Evolutionary conservation across 2,888 invertebrate species (phyloP).

Genomic region (Plemyria rubiginata): DNA sequence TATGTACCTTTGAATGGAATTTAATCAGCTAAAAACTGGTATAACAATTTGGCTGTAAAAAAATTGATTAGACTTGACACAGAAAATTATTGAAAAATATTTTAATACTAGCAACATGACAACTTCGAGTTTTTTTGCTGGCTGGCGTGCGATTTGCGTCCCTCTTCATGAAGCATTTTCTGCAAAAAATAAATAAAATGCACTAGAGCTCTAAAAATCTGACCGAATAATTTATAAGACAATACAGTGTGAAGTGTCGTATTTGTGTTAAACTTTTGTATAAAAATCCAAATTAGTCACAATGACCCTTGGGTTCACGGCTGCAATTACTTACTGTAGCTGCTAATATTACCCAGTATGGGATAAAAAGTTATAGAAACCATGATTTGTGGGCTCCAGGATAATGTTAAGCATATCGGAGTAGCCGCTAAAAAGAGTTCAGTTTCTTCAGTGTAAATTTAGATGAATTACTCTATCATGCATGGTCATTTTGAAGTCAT

Average conservation of each 20-base stretch:
- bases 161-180: conserved; percentile 59
- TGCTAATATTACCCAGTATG: conserved; percentile 72
- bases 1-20: too few relatives aligned
- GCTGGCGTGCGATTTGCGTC: conserved; percentile 80
- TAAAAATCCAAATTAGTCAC: conserved; percentile 56
- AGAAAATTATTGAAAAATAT: too few relatives aligned
- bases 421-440: conserved; percentile 35
- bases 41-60: too few relatives aligned
- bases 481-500: conserved; percentile 70
- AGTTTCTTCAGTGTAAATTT: conserved; percentile 36
- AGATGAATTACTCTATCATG: conserved; percentile 55
- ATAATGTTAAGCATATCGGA: conserved; percentile 20
- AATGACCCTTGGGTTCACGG: conserved; percentile 75
- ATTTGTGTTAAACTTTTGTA: conserved; percentile 34
- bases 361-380: conserved; percentile 65
- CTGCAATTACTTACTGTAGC: conserved; percentile 68
- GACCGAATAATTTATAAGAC: not conserved
- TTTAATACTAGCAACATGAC: too few relatives aligned
- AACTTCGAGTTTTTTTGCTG: conserved; percentile 61
- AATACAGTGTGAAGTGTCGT: conserved; percentile 41
- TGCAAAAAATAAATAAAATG: conserved; percentile 49
- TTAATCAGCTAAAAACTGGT: too few relatives aligned
- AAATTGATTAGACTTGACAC: too few relatives aligned
- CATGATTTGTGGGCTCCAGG: conserved; percentile 49
- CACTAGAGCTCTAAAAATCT: conserved; percentile 38